These are phyloP conservation scores for Diplazon laetatorius DNA, from an alignment of 2,888 invertebrate genomes.

Conservation along the genomic window DNA sequence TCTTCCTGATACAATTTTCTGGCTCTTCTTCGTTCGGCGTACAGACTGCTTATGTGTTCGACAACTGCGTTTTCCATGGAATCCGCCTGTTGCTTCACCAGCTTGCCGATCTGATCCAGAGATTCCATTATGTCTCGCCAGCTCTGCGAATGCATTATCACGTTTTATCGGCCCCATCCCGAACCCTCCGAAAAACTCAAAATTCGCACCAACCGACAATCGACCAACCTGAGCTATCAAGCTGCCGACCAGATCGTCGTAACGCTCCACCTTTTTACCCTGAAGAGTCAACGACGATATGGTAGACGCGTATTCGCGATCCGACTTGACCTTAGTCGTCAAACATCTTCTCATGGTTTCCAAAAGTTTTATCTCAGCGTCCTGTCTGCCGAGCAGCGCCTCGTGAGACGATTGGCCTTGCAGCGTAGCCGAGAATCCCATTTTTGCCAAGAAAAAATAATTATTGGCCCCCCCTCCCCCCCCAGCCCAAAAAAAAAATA, in stretches of 20 bases:
- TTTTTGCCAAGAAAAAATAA: constrained; percentile 81
- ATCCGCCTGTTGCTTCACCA: constrained; percentile 93
- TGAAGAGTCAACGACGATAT: constrained; percentile 91
- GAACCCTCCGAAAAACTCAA: no score
- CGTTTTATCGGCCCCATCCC: no score
- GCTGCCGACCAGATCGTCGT: constrained; percentile 88
- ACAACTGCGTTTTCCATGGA: constrained; percentile 91
- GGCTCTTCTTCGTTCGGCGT: constrained; percentile 93
- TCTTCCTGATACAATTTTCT: constrained; percentile 95
- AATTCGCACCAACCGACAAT: no score
- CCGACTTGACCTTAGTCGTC: constrained; percentile 93
- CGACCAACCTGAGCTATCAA: constrained; percentile 79
- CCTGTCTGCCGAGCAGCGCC: constrained; percentile 94
- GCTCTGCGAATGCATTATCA: constrained; percentile 77
- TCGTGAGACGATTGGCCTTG: constrained; percentile 96
- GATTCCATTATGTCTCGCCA: constrained; percentile 96
- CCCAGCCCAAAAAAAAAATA: no score
- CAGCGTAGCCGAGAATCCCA: constrained; percentile 94
- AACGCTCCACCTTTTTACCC: constrained; percentile 92
- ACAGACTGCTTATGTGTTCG: constrained; percentile 91
- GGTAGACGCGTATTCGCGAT: constrained; percentile 94
- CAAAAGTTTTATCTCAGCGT: constrained; percentile 95
- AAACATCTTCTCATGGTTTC: constrained; percentile 96
- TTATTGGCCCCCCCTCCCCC: no score
- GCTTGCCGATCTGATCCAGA: constrained; percentile 92